Base-by-base conservation (phyloP, 2,113 vertebrate species). In the Alectura lathami region DNA sequence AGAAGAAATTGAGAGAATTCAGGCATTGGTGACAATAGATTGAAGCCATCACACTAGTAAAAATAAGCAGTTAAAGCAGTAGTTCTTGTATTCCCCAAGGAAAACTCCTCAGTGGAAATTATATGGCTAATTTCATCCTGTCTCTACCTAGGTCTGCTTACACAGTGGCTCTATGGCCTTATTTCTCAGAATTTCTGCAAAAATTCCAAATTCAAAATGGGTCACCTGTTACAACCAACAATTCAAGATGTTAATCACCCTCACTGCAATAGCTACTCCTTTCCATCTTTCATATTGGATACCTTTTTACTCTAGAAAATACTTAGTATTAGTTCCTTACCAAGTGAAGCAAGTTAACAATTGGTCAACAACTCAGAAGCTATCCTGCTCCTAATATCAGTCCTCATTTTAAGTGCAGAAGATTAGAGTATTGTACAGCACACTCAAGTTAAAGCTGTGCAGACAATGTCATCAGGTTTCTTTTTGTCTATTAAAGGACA, bases 401-500 rank as follows among this genome's bases (percentile, higher is more conserved):
- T 14, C 3, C 38, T 86, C 5, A 4, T 78, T 80, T 60, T 63
- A 29, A 68, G 43, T 20, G 54, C 2, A 17, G 29, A 86, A 82
- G 83, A 83, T 1, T 32, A 24, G 42, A 83, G 6, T 3, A 13
- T 23, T 62, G 74, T 1, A 0, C 24, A 3, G 8, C 34, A 69
- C 32, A 20, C 66, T 9, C 48, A 85, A 80, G n/a, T 21, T 57
- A 64, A 69, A 75, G 40, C n/a, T 11, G 5, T 29, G 53, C 81
- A 89, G 70, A 45, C 17, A 63, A 72, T 2, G 0, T 45, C 45
- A 69, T 45, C 50, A 27, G 32, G 68, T 80, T 94, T 96, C 59
- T 74, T 95, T 89, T 40, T 66, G 59, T 53, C 64, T 29, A 16
- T 56, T 75, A 83, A 86, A 83, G 21, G 42, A 87, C 72, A 42